Evolutionary conservation across 1,140 invertebrate genomes (phyloP).

Genomic region (Paralvinella palmiformis): DNA sequence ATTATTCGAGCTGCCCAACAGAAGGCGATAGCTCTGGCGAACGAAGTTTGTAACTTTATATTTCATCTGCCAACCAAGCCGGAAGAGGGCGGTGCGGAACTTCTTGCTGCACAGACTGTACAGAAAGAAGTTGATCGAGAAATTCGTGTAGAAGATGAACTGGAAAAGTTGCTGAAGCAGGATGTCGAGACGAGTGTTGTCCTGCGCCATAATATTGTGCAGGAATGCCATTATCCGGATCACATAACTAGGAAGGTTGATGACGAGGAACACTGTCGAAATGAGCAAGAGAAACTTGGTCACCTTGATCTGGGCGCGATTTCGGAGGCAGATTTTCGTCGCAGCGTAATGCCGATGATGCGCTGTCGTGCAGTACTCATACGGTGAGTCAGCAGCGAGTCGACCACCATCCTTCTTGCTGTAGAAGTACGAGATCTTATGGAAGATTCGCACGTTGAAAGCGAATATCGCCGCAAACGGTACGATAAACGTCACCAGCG

Average conservation of each 20-base stretch:
- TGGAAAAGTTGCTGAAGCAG: slow-evolving; percentile 55
- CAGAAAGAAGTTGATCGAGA: slow-evolving; percentile 76
- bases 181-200: not conserved
- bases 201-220: slow-evolving; percentile 16
- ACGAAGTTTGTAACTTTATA: no score
- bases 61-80: no score
- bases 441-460: slow-evolving; percentile 58
- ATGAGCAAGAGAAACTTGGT: slow-evolving; percentile 77
- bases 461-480: slow-evolving; percentile 56
- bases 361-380: no score
- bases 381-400: no score
- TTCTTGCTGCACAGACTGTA: slow-evolving; percentile 56
- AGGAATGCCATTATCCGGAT: slow-evolving; percentile 43
- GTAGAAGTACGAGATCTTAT: no score
- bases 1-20: no score
- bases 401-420: no score
- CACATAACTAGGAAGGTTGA: slow-evolving; percentile 65
- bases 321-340: no score
- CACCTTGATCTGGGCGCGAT: slow-evolving; percentile 61
- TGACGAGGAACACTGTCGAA: slow-evolving; percentile 68
- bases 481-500: slow-evolving; percentile 34
- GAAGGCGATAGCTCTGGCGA: no score
- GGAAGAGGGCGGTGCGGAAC: slow-evolving; percentile 23
- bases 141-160: slow-evolving; percentile 68
- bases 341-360: no score